These are phyloP conservation scores for Vespertilio murinus DNA, from an alignment of 2,797 vertebrate species.

Conservation along the genomic window DNA sequence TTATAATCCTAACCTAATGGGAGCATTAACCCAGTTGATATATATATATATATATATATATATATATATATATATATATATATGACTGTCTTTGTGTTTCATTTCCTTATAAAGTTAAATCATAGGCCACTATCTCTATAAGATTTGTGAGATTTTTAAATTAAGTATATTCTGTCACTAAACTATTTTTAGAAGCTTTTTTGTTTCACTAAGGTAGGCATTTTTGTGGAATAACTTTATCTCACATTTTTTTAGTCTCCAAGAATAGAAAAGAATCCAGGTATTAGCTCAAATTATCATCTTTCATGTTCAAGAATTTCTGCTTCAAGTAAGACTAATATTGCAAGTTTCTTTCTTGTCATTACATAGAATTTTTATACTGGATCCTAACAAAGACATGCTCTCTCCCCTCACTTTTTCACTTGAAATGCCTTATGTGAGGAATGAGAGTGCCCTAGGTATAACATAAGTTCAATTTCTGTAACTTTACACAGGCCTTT, in stretches of 20 bases:
- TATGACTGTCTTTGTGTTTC: not conserved
- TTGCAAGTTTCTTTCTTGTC: not conserved
- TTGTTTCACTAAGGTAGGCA: not conserved
- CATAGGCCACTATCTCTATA: not conserved
- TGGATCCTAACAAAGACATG: constrained; percentile 23
- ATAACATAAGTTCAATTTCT: constrained; percentile 66
- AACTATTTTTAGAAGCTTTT: constrained; percentile 28
- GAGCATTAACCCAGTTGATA: not conserved
- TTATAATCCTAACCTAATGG: not conserved
- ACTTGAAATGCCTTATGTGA: constrained; percentile 52
- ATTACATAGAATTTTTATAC: constrained; percentile 22
- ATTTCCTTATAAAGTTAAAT: not conserved
- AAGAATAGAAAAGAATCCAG: not conserved
- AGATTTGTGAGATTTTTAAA: constrained; percentile 32
- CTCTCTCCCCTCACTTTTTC: constrained; percentile 49
- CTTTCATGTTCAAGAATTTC: not conserved
- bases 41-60: too few species aligned
- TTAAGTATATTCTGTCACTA: not conserved
- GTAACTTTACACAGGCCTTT: constrained; percentile 53
- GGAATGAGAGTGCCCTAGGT: constrained; percentile 47
- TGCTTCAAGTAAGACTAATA: constrained; percentile 38
- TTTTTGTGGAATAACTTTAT: not conserved
- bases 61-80: too few species aligned
- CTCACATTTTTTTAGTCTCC: not conserved
- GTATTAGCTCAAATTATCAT: not conserved